Base-by-base conservation (phyloP, 2,888 invertebrate species). In the Pasiphila rectangulata region DNA sequence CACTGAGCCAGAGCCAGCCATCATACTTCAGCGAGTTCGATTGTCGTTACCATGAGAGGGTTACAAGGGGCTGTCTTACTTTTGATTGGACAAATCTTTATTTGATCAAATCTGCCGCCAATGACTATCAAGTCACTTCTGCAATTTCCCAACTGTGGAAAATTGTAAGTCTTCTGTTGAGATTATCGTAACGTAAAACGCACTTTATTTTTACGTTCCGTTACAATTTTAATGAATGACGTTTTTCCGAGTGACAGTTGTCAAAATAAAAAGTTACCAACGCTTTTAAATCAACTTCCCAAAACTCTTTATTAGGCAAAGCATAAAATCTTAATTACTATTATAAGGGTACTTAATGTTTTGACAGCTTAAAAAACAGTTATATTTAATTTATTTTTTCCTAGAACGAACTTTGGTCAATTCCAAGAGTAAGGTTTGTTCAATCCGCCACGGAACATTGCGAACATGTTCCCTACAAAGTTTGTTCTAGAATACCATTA, bases 21-120 rank as follows among this genome's bases (percentile, higher is more conserved):
- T 54, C 56, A 60, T 7, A 32, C 13, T 57, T 30, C 9, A 30
- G 36, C 57, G 23, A 45, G 38, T 47, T 52, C 58, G 70, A 65
- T 76, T 59, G n/a, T 63, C 59, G 13, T 40, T 50, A 46, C 42
- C 52, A 46, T 60, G 67, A 67, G 58, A 64, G 59, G 54, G 12
- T 17, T 30, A 7, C 2, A 7, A 20, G n/a, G n/a, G n/a, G n/a
- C n/a, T 2, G 9, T 9, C 5, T 5, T 3, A 4, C 5, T 7
- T 20, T 23, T 21, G 23, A 51, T 55, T 55, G 51, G 54, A 7
- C 30, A 36, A 49, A 6, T 5, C 0, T 0, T 6, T 10, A 10
- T 21, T 3, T 2, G n/a, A 6, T n/a, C 1, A 3, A 17, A 1
- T 3, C 12, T 9, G n/a, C 1, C n/a, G 16, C 45, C 45, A 51